These are phyloP conservation scores for Pantherophis vulpinus DNA, from an alignment of 2,797 vertebrate genomes.

Conservation along the genomic window DNA sequence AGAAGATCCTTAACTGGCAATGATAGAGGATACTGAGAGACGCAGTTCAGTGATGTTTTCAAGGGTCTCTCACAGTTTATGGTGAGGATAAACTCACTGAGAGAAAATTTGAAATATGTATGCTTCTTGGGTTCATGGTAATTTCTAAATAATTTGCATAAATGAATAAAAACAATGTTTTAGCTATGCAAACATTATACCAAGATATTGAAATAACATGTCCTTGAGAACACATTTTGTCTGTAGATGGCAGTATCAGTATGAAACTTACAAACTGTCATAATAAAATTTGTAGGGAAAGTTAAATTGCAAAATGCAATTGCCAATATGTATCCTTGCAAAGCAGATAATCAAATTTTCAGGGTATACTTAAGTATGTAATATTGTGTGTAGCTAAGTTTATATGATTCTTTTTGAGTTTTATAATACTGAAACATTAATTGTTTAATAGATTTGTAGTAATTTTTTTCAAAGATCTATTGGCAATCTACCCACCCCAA, in stretches of 20 bases:
- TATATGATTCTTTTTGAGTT: background rate
- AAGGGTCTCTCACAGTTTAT: background rate
- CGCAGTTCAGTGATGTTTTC: background rate
- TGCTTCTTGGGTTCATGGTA: background rate
- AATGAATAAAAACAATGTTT: background rate
- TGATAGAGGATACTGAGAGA: background rate
- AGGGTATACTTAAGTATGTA: background rate
- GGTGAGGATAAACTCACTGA: background rate
- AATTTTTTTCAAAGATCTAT: background rate
- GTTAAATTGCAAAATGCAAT: background rate
- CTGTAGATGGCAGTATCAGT: slow-evolving; percentile 55
- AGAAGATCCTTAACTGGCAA: background rate
- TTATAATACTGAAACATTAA: background rate
- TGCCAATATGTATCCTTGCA: background rate
- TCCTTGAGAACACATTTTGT: background rate
- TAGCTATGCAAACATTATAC: background rate
- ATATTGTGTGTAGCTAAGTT: background rate
- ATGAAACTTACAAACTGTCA: background rate
- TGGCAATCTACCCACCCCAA: background rate
- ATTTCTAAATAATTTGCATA: background rate
- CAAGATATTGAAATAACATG: background rate
- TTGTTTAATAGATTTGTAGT: background rate
- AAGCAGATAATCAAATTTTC: background rate
- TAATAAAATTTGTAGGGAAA: background rate
- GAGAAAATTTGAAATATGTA: background rate